Percentiles rank a stretch among this genome's conserved stretches.
These are phyloP conservation scores for Chrysolina haemoptera DNA, from an alignment of 2,888 invertebrate genomes.

Conservation along the genomic window DNA sequence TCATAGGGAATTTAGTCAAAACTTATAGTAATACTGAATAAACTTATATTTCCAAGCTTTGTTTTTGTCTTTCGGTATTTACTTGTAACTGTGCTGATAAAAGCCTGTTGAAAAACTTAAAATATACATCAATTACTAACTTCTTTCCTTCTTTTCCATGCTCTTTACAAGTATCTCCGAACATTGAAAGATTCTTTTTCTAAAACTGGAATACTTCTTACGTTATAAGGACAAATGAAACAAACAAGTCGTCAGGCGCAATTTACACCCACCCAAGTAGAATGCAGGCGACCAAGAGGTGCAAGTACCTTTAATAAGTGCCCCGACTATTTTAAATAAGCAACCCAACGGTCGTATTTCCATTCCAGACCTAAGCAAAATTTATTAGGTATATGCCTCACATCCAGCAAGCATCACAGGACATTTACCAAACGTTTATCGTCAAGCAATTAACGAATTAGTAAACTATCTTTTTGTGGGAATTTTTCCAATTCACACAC, in stretches of 20 bases:
- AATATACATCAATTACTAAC: too few species aligned
- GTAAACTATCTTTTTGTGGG: constrained; percentile 8
- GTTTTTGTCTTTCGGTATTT: too few species aligned
- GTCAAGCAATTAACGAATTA: constrained; percentile 16
- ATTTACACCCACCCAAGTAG: constrained; percentile 31
- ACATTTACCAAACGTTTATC: constrained; percentile 12
- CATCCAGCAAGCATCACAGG: constrained; percentile 3
- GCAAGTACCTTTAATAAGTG: constrained; percentile 26
- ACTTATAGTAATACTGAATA: too few species aligned
- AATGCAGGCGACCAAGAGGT: constrained; percentile 35
- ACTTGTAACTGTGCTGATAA: too few species aligned
- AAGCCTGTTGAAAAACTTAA: too few species aligned
- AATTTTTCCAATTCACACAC: constrained; percentile 16
- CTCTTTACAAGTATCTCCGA: too few species aligned
- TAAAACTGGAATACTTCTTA: too few species aligned
- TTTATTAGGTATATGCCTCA: neutral
- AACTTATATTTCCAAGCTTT: too few species aligned
- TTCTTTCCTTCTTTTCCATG: too few species aligned
- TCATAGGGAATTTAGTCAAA: too few species aligned
- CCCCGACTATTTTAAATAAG: constrained; percentile 21
- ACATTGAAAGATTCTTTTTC: too few species aligned
- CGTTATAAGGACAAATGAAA: too few species aligned
- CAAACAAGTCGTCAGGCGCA: constrained; percentile 7
- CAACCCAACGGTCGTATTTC: constrained; percentile 11
- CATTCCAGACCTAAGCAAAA: constrained; percentile 1